phyloP scores from a whole-genome alignment of 2,113 vertebrate genomes.

The Cranoglanis bouderius region DNA sequence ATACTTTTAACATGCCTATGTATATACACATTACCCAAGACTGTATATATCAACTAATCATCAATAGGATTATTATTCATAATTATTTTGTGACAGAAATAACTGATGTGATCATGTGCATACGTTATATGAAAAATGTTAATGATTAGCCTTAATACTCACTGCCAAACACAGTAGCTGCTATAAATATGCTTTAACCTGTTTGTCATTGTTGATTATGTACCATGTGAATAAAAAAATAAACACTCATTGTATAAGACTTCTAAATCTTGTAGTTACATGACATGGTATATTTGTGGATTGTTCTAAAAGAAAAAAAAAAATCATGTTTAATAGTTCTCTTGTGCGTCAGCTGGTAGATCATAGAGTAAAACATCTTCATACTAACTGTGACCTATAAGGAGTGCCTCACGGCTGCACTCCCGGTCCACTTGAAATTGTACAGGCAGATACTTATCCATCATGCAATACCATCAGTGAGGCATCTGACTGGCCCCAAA shows the following conservation, averaged over 20 bases:
- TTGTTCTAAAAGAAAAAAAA: neutral
- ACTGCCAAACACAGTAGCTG: conserved; percentile 29
- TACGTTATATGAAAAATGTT: conserved; percentile 6
- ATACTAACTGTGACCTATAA: neutral
- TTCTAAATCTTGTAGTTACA: neutral
- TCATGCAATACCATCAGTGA: no score
- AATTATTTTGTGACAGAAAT: neutral
- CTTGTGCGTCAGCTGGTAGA: neutral
- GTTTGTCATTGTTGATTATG: conserved; percentile 31
- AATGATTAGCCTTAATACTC: neutral
- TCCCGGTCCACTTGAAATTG: neutral
- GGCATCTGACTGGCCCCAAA: no score
- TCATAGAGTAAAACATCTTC: neutral
- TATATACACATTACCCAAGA: conserved; percentile 17
- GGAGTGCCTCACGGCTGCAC: neutral
- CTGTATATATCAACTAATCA: conserved; percentile 34
- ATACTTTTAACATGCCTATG: conserved; percentile 34
- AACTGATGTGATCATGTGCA: conserved; percentile 23
- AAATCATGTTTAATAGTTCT: neutral
- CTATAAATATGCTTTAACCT: conserved; percentile 51
- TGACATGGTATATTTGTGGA: neutral
- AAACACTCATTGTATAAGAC: neutral
- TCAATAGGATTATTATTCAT: neutral
- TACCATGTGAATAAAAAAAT: conserved; percentile 30
- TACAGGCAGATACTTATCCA: no score